Conservation (phyloP, 2,888 invertebrate species). For the Salticus scenicus region DNA sequence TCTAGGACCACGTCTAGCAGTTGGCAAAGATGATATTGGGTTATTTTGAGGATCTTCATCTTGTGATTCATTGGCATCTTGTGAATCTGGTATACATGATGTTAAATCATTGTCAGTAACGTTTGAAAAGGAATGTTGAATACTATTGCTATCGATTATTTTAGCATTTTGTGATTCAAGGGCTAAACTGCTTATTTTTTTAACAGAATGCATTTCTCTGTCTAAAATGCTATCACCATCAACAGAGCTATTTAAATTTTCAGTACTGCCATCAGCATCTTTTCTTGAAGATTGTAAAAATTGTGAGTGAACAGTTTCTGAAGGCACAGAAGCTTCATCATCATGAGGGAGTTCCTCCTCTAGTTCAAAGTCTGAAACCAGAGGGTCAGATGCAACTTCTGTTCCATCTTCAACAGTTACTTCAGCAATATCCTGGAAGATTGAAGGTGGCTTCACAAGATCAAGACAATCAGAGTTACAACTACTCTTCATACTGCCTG, state of each 20-base stretch:
- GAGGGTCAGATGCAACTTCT: conserved; percentile 78
- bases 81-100: conserved; percentile 18
- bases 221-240: conserved; percentile 52
- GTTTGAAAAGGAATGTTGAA: conserved; percentile 20
- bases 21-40: conserved; percentile 18
- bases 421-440: conserved; percentile 84
- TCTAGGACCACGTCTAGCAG: conserved; percentile 75
- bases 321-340: conserved; percentile 69
- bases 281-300: conserved; percentile 11
- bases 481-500: conserved; percentile 76
- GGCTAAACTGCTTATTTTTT: conserved; percentile 44
- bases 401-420: conserved; percentile 77
- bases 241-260: conserved; percentile 61
- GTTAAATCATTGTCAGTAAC: conserved; percentile 42
- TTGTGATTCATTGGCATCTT: conserved; percentile 73
- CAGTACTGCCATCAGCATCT: conserved; percentile 54
- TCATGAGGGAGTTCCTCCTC: conserved; percentile 74
- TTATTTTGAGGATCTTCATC: conserved; percentile 75
- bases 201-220: conserved; percentile 23
- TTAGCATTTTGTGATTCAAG: conserved; percentile 30
- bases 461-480: conserved; percentile 79
- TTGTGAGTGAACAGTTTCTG: conserved; percentile 81
- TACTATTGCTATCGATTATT: conserved; percentile 7
- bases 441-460: conserved; percentile 83
- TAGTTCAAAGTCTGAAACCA: conserved; percentile 79